Base-by-base conservation (phyloP, 2,797 vertebrate species). In the Gallinago solitaria region DNA sequence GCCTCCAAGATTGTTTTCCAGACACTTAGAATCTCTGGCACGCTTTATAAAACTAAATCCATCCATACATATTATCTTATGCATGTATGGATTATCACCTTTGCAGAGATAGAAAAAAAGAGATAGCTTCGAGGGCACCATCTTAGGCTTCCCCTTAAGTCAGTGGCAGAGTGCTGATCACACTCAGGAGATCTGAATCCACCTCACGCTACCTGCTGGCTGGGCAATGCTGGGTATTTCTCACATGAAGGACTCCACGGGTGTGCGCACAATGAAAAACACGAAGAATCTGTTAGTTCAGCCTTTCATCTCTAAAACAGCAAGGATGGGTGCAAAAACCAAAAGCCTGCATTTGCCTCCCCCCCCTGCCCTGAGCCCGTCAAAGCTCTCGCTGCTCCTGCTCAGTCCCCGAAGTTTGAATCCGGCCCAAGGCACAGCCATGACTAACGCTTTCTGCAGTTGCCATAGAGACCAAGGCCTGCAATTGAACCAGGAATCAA, bases 401-500 rank as follows among this genome's bases (percentile, higher is more conserved):
- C 94, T 87, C 88, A 24, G 90, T 79, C 79, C 77, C 94, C 50
- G 94, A 21, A 89, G 94, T 87, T 97, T 98, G 97, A 97, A 98
- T 95, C 95, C 50, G 83, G 67, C 97, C 96, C 98, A 98, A 95
- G 97, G 96, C 97, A 97, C 90, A 93, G 96, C 97, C 97, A 97
- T 97, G 97, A 96, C 98, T 70, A 98, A 98, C 96, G 97, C 98
- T 97, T 91, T 92, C 97, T 97, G 96, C 94, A 89, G 98, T 98
- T 97, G 87, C 98, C 97, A 97, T 96, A 91, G 98, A 33, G 91
- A 98, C 97, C 67, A 6, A 61, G 90, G 96, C 95, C 94, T 86
- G 95, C 97, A 95, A 96, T 73, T 96, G 95, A 98, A 97, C 95
- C 82, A 80, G 95, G 95, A 97, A 97, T 96, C 96, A 24, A 92